Percentiles rank a stretch among this genome's conserved stretches.
Evolutionary conservation across 2,113 vertebrate genomes (phyloP).

Genomic region (Rattus norvegicus): GRCr8 NC_086020.1:168795001-168795500

Average conservation of each 20-base stretch:
- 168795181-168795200: neutral
- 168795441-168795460: neutral
- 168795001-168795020: neutral
- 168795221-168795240: too few relatives aligned
- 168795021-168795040: neutral
- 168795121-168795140: neutral
- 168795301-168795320: neutral
- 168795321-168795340: too few relatives aligned
- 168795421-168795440: neutral
- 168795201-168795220: too few relatives aligned
- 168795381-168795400: neutral
- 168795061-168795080: neutral
- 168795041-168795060: neutral
- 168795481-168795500: neutral
- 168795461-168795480: neutral
- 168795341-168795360: neutral
- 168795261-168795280: neutral
- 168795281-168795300: neutral
- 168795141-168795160: neutral
- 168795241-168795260: neutral
- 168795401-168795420: neutral
- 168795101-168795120: too few relatives aligned
- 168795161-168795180: neutral
- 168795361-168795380: neutral
- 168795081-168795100: neutral